Base-by-base conservation (phyloP, 1,140 invertebrate genomes). In the Amyelois transitella region DNA sequence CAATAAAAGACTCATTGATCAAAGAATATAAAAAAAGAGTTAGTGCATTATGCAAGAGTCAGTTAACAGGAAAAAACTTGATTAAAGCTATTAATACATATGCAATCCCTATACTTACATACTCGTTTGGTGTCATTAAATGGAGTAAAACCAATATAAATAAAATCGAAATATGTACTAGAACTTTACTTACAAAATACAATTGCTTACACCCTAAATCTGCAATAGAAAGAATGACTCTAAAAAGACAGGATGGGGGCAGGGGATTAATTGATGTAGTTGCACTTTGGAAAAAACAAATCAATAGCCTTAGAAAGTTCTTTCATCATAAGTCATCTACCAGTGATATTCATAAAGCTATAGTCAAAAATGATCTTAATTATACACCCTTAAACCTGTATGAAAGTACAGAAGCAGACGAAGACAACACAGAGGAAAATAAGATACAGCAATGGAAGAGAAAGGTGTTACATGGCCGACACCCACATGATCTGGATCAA, bases 1-100 rank as follows among this genome's bases (percentile, higher is more conserved):
- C 18, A 21, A 59, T 65, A 18, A 69, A 68, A 62, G 2, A 58
- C 4, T 43, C 19, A 43, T 18, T 69, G 10, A 62, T 2, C 2
- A 53, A 20, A 22, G 54, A 68, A 53, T 66, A 60, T 18, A 60
- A 51, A 8, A 43, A 47, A 7, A 60, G 66, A 58, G 7, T 66
- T n/a, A 57, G 51, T 21, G 0, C 14, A 18, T 21, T 66, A 14
- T 55, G 54, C 18, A 65, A 65, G 22, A 55, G 22, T 2, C 18
- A 65, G 32, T 21, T 69, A 1, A 21, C 50, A 0, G 17, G 25
- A 28, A 60, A 57, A 51, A 38, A 58, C 10, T n/a, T 58, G 10
- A 45, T 66, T 7, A 72, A 72, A 63, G 55, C 64, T 14, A 21
- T 72, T 10, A 72, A 72, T 20, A 63, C 64, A 12, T 72, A 60